Evolutionary conservation across 92 coral and sea anemone genomes (phyloP), one percentile per base, ranked within the genome.

Genomic region (Montipora capitata): DNA sequence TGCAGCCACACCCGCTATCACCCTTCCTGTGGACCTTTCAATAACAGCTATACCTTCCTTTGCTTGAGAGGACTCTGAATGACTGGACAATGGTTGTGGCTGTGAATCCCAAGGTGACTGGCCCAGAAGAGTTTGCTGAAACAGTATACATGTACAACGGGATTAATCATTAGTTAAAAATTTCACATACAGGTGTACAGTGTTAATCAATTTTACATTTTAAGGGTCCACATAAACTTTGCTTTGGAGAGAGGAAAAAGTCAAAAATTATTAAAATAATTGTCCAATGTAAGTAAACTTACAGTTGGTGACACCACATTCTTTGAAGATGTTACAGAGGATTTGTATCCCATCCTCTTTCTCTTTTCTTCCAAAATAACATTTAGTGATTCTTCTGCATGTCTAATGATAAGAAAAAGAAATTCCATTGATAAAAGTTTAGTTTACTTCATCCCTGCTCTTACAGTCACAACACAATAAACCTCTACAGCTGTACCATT

Each of bases 1-100:
- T 5, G 99, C 99, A 2, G 99, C 97, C 91, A 97, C 96, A 14
- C 99, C 99, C 1, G 99, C 99, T 40, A 97, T 92, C 14, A 97
- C 94, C 69, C 99, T 85, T 5, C 99, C 99, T 39, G 99, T 93
- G 27, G 92, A 84, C 70, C 94, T 95, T 89, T 97, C 99, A 35
- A 95, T 88, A 68, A 97, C 97, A 16, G 99, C 98, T 10, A 97
- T 89, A 17, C 99, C 89, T 63, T 95, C 98, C 48, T 83, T 95
- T 42, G 75, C 78, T 13, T 83, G 77, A 20, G 76, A 52, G 15
- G 78, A 27, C 51, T 79, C 79, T 70, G 85, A 18, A 61, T 79
- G 64, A 4, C 95, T 62, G 10, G 81, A 18, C n/a, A 86, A 68
- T 43, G 89, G 44, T 2, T 89, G 76, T 6, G 69, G 77, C 42